A percentile compares a stretch with the other conserved stretches of the same genome.
Evolutionary conservation across 2,113 vertebrate species (phyloP).

Genomic region (Erinaceus europaeus): DNA sequence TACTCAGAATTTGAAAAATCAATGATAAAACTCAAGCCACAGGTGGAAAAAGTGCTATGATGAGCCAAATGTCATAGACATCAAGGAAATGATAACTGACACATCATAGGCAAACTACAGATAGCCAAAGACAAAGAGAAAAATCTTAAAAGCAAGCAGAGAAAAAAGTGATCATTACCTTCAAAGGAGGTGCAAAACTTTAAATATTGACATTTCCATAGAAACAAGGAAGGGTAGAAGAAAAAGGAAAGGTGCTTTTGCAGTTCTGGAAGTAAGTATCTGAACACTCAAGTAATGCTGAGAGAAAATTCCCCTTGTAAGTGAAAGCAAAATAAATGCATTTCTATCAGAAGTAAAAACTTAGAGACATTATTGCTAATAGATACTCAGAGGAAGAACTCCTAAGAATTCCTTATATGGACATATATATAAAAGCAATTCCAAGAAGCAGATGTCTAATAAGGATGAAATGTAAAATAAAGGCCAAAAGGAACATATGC

Average conservation of each 20-base stretch:
- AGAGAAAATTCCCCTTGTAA: accelerated
- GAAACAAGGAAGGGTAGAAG: neutral
- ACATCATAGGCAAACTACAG: accelerated
- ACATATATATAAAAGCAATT: neutral
- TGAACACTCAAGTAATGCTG: neutral
- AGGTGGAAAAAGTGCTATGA: accelerated
- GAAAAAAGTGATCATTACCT: too few species aligned
- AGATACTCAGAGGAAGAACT: neutral
- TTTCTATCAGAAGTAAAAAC: neutral
- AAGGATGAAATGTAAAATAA: neutral
- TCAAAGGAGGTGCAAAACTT: neutral
- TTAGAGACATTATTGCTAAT: neutral
- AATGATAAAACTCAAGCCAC: accelerated
- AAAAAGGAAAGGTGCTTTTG: neutral
- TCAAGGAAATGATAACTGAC: accelerated
- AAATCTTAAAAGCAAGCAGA: too few species aligned
- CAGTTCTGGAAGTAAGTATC: too few species aligned
- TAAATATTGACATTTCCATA: accelerated
- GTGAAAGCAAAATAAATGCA: accelerated
- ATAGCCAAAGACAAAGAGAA: too few species aligned
- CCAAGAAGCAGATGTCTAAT: neutral
- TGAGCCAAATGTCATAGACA: accelerated
- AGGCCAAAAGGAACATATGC: accelerated
- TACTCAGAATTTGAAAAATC: too few species aligned
- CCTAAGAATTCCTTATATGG: too few species aligned